These are phyloP conservation scores for Phycodurus eques DNA, from an alignment of 2,113 vertebrate species.

Conservation along the genomic window DNA sequence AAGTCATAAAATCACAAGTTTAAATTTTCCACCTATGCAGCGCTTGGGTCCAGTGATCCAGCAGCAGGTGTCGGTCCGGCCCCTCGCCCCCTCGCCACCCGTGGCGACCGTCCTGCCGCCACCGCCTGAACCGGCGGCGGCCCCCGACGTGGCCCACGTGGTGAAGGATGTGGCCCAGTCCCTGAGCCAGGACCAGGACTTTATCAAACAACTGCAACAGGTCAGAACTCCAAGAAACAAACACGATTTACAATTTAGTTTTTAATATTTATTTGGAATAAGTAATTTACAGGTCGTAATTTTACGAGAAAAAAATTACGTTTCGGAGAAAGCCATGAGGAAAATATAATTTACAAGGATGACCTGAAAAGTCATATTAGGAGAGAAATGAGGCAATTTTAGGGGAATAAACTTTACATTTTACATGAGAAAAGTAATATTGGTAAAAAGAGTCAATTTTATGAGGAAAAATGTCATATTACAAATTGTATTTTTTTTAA, in stretches of 20 bases:
- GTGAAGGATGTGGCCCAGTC: slow-evolving; percentile 55
- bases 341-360: no score
- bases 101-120: slow-evolving; percentile 59
- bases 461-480: no score
- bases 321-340: no score
- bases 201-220: slow-evolving; percentile 70
- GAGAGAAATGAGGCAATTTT: no score
- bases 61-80: slow-evolving; percentile 42
- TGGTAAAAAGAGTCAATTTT: no score
- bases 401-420: no score
- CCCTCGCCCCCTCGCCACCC: slow-evolving; percentile 49
- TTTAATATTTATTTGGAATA: neutral
- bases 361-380: no score
- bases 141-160: slow-evolving; percentile 49
- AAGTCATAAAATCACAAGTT: neutral
- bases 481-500: no score
- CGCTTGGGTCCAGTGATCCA: slow-evolving; percentile 57
- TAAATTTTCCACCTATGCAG: slow-evolving; percentile 28
- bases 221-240: slow-evolving; percentile 30
- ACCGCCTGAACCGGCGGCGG: slow-evolving; percentile 42
- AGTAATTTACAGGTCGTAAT: no score
- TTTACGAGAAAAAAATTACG: no score
- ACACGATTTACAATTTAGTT: neutral
- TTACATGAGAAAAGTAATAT: no score
- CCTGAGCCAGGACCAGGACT: slow-evolving; percentile 61